Conservation (phyloP, 2,888 invertebrate species). For the Acrobasis consociella region DNA sequence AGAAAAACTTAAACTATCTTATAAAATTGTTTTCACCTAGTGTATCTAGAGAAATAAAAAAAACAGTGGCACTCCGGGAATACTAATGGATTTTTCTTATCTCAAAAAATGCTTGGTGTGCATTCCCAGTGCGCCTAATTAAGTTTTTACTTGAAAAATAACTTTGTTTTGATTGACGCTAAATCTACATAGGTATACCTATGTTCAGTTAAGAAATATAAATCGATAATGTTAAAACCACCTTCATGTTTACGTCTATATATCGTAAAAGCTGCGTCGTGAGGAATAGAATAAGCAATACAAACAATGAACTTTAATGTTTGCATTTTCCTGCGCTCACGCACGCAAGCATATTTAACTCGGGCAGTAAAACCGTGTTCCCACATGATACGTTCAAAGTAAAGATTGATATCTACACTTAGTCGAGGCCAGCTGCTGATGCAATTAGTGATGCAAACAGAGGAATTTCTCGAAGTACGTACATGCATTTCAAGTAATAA, state of each 20-base stretch:
- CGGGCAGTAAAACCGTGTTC: conserved; percentile 45
- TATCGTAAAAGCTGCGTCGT: neutral
- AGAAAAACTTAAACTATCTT: too few species aligned
- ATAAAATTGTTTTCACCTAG: too few species aligned
- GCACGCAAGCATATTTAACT: conserved; percentile 44
- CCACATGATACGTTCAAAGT: conserved; percentile 43
- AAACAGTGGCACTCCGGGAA: too few species aligned
- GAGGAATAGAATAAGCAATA: neutral
- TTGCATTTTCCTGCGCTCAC: conserved; percentile 2
- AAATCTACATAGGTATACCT: too few species aligned
- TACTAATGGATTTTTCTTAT: too few species aligned
- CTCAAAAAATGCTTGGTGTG: too few species aligned
- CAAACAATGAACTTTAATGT: neutral
- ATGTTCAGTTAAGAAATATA: too few species aligned
- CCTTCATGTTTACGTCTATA: neutral
- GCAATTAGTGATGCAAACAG: conserved; percentile 60
- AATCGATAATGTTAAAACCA: too few species aligned
- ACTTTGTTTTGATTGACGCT: too few species aligned
- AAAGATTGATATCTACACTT: conserved; percentile 68
- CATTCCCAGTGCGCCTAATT: too few species aligned
- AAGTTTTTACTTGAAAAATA: too few species aligned
- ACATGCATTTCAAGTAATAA: conserved; percentile 40
- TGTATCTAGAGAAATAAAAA: too few species aligned
- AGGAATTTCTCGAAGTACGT: conserved; percentile 46
- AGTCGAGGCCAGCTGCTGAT: conserved; percentile 65